phyloP scores from a whole-genome alignment of 1,140 invertebrate genomes.

The Ceratina calcarata region DNA sequence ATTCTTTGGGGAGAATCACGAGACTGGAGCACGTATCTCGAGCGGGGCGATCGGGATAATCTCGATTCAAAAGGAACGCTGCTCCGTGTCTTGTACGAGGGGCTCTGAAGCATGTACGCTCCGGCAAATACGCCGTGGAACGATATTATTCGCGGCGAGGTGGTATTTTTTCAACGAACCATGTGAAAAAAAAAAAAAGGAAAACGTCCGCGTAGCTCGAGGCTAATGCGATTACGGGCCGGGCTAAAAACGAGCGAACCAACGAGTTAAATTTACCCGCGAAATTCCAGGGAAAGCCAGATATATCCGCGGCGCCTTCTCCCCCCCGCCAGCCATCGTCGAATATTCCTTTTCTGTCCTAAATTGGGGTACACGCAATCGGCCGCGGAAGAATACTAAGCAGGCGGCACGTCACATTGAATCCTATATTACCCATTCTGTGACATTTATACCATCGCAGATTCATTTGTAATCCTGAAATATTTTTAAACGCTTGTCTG shows the following conservation, averaged over 20 bases:
- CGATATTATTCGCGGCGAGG: constrained; percentile 30
- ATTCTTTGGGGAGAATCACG: too few relatives aligned
- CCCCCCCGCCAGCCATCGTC: not conserved
- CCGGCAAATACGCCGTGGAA: constrained; percentile 18
- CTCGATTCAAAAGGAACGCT: not conserved
- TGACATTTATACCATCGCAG: too few relatives aligned
- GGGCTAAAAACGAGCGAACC: constrained; percentile 62
- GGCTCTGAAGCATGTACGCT: not conserved
- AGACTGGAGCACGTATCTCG: not conserved
- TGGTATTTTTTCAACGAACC: constrained; percentile 31
- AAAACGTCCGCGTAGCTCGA: constrained; percentile 2
- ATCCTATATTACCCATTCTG: too few relatives aligned
- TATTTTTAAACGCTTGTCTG: too few relatives aligned
- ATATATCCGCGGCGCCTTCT: not conserved
- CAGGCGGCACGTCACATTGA: too few relatives aligned
- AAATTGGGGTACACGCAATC: constrained; percentile 20
- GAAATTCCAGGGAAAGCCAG: constrained; percentile 53
- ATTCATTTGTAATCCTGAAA: too few relatives aligned
- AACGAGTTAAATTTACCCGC: constrained; percentile 68
- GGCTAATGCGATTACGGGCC: constrained; percentile 39
- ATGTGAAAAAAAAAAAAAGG: constrained; percentile 13
- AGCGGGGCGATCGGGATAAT: constrained; percentile 20
- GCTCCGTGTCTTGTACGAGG: not conserved
- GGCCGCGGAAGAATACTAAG: constrained; percentile 23
- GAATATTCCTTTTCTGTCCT: constrained; percentile 1